phyloP scores from a whole-genome alignment of 2,888 invertebrate species.

The Dynastes hyllus region DNA sequence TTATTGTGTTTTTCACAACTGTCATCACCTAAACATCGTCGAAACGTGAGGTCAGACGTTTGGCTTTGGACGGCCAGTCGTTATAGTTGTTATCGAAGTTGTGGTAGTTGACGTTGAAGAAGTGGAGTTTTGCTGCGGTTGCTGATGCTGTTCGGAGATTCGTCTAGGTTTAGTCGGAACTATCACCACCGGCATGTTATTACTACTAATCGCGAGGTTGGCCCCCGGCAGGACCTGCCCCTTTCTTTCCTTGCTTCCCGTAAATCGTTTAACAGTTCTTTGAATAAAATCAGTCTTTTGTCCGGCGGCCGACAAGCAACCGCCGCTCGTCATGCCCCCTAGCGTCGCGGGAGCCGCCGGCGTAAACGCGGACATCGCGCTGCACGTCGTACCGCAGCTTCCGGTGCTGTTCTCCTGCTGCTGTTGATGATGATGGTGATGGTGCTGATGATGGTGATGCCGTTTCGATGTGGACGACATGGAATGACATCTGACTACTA shows the following conservation, averaged over 20 bases:
- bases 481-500: conserved; percentile 70
- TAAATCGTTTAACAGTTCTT: conserved; percentile 72
- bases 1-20: conserved; percentile 59
- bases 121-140: conserved; percentile 18
- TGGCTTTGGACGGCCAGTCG: conserved; percentile 62
- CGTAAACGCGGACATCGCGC: conserved; percentile 48
- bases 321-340: background rate
- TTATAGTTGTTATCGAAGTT: conserved; percentile 53
- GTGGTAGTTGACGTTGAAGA: conserved; percentile 53
- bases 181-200: conserved; percentile 68
- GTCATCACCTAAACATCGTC: conserved; percentile 66
- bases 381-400: conserved; percentile 7
- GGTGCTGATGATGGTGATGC: conserved; percentile 47
- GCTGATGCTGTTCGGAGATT: conserved; percentile 59
- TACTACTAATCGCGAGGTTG: background rate
- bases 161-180: conserved; percentile 66
- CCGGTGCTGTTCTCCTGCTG: conserved; percentile 44
- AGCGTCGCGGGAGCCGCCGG: conserved; percentile 2
- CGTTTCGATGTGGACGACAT: conserved; percentile 67
- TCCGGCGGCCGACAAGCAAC: conserved; percentile 54
- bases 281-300: conserved; percentile 73
- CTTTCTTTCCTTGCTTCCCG: conserved; percentile 67
- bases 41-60: conserved; percentile 70
- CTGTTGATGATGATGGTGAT: conserved; percentile 7
- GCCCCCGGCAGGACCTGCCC: conserved; percentile 58